Evolutionary conservation across 1,140 invertebrate species (phyloP).

Genomic region (Gonioctena quinquepunctata): DNA sequence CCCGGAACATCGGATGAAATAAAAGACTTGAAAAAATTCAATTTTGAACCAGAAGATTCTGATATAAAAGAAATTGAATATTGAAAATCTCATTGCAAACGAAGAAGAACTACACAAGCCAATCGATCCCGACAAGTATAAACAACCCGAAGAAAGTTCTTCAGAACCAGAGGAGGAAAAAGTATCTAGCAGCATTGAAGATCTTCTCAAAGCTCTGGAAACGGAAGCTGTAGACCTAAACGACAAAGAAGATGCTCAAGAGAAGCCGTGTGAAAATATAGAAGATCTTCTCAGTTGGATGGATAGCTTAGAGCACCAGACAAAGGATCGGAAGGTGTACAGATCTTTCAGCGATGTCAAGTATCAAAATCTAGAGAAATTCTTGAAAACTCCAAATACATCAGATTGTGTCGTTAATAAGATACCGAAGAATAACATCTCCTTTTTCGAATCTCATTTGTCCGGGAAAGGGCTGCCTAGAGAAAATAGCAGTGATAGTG

Average conservation of each 20-base stretch:
- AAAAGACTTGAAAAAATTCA: slow-evolving; percentile 40
- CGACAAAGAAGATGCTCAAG: slow-evolving; percentile 27
- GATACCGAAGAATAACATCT: slow-evolving; percentile 49
- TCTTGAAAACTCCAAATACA: slow-evolving; percentile 41
- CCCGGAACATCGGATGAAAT: slow-evolving; percentile 34
- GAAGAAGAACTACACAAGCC: slow-evolving; percentile 52
- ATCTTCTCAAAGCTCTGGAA: slow-evolving; percentile 51
- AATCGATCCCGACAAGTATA: slow-evolving; percentile 38
- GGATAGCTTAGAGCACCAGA: slow-evolving; percentile 51
- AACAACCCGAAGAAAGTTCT: slow-evolving; percentile 5
- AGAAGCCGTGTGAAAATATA: slow-evolving; percentile 48
- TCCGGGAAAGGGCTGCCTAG: slow-evolving; percentile 41
- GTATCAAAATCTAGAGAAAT: slow-evolving; percentile 50
- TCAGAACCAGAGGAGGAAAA: slow-evolving; percentile 32
- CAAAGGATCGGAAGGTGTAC: slow-evolving; percentile 41
- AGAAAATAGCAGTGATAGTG: slow-evolving; percentile 28
- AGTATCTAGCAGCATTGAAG: slow-evolving; percentile 50
- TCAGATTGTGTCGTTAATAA: slow-evolving; percentile 44
- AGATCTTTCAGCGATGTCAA: slow-evolving; percentile 49
- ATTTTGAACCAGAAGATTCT: slow-evolving; percentile 51
- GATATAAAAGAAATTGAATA: slow-evolving; percentile 51
- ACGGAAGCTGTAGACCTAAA: slow-evolving; percentile 37
- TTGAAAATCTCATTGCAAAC: slow-evolving; percentile 50
- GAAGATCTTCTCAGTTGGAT: slow-evolving; percentile 52
- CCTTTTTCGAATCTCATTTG: slow-evolving; percentile 48